These are phyloP conservation scores for Thermophis baileyi DNA, from an alignment of 2,113 vertebrate genomes.

Conservation along the genomic window DNA sequence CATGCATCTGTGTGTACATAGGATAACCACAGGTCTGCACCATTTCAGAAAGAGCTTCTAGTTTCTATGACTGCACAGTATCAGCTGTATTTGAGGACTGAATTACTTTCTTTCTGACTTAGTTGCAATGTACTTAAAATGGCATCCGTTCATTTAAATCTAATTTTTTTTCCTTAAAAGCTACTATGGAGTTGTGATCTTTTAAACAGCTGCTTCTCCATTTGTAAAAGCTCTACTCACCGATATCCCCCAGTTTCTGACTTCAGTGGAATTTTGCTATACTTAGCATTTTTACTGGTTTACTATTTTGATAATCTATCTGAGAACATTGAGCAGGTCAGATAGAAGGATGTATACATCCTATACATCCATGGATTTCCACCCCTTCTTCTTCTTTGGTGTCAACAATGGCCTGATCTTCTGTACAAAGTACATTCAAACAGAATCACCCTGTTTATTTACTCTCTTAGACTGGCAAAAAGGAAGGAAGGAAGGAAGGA, in stretches of 20 bases:
- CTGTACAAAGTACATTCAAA: not conserved
- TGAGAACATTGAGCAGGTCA: not conserved
- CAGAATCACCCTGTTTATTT: not conserved
- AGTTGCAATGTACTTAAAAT: not conserved
- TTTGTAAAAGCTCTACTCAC: not conserved
- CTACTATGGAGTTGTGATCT: not conserved
- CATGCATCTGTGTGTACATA: not conserved
- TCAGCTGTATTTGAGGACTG: not conserved
- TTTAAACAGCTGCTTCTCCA: not conserved
- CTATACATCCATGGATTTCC: not conserved
- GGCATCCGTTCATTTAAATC: not conserved
- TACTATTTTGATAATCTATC: not conserved
- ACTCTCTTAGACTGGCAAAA: not conserved
- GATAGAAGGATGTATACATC: not conserved
- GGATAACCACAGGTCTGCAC: not conserved
- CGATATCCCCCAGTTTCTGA: not conserved
- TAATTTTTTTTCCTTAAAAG: not conserved
- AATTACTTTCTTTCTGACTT: not conserved
- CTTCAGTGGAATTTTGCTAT: not conserved
- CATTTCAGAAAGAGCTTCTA: not conserved
- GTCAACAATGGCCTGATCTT: not conserved
- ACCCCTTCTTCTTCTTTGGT: not conserved
- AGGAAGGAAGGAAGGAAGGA: not conserved
- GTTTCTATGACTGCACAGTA: not conserved
- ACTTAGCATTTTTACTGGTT: not conserved